Conservation (phyloP, 2,797 vertebrate species). For the Choloepus didactylus region DNA sequence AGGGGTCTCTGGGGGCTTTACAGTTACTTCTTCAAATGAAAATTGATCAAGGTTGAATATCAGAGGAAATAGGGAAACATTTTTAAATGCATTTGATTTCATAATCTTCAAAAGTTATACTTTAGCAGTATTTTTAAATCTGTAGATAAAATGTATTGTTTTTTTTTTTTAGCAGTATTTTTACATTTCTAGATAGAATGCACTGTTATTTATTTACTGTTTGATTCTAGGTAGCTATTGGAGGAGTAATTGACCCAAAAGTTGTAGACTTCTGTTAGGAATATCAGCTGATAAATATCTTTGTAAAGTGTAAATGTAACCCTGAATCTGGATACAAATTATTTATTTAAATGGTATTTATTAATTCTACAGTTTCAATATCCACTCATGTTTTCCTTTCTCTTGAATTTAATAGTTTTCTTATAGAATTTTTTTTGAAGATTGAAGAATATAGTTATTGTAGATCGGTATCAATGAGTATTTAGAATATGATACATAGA, state of each 20-base stretch:
- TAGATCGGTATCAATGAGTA: neutral
- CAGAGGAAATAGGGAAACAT: conserved; percentile 71
- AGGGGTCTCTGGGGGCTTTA: conserved; percentile 59
- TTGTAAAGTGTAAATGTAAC: conserved; percentile 8
- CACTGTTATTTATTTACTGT: neutral
- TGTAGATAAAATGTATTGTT: too few relatives aligned
- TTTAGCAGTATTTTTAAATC: neutral
- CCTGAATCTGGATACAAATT: neutral
- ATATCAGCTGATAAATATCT: neutral
- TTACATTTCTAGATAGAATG: conserved; percentile 12
- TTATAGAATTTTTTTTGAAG: neutral
- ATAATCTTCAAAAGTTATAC: conserved; percentile 54
- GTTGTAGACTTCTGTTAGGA: neutral
- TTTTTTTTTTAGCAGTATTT: too few relatives aligned
- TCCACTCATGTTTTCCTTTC: neutral
- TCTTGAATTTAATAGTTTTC: neutral
- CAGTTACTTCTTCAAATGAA: conserved; percentile 80
- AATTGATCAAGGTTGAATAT: conserved; percentile 79
- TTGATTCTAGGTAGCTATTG: neutral
- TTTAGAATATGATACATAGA: neutral
- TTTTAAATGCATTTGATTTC: conserved; percentile 43
- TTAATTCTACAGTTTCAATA: neutral
- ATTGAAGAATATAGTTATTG: conserved; percentile 1
- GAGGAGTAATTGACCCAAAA: neutral
- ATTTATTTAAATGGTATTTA: conserved; percentile 6